Conservation (phyloP, 2,797 vertebrate species). For the Luscinia luscinia region DNA sequence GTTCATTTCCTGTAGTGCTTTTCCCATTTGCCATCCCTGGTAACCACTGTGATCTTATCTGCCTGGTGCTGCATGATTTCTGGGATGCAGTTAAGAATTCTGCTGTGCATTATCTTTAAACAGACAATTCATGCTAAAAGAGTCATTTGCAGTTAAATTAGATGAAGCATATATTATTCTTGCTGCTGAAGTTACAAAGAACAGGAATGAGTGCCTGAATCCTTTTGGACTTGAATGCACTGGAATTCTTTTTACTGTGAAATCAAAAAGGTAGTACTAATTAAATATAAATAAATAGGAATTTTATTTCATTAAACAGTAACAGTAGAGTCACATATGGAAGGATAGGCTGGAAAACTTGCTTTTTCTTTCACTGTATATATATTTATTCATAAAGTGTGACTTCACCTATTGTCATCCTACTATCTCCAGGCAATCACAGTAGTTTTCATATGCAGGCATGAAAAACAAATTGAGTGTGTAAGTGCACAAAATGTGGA, state of each 20-base stretch:
- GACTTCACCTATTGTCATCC: background rate
- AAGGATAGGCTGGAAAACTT: background rate
- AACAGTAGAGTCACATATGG: background rate
- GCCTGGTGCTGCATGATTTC: conserved; percentile 70
- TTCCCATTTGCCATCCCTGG: conserved; percentile 28
- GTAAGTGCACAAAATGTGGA: background rate
- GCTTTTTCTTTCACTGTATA: background rate
- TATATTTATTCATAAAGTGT: background rate
- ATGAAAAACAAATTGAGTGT: background rate
- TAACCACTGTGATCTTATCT: conserved; percentile 72
- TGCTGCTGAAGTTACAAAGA: conserved; percentile 36
- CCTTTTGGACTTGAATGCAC: background rate
- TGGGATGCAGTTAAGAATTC: conserved; percentile 71
- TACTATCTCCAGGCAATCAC: background rate
- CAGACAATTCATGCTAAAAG: conserved; percentile 70
- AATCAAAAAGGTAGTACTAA: background rate
- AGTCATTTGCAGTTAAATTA: conserved; percentile 76
- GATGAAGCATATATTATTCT: conserved; percentile 64
- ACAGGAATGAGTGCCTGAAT: background rate
- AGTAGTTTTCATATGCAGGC: background rate
- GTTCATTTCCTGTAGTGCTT: conserved; percentile 60
- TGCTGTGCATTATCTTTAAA: conserved; percentile 71
- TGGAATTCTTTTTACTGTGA: background rate
- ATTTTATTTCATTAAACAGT: background rate
- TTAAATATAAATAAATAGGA: background rate